Evolutionary conservation across 1,140 invertebrate genomes (phyloP), one percentile per base, ranked within the genome.

Genomic region (Drosophila sp.): DNA sequence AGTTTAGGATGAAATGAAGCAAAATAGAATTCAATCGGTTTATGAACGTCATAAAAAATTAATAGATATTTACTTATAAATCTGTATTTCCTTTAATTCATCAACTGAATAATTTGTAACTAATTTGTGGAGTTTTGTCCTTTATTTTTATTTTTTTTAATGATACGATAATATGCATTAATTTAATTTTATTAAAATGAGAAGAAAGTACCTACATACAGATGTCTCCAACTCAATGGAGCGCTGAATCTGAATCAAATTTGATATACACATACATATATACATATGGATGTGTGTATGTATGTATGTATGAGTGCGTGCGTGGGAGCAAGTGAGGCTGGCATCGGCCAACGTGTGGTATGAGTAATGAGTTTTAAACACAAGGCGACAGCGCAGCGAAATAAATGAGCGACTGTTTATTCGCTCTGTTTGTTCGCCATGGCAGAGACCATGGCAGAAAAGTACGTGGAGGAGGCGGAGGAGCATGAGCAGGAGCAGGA

Each of bases 281-380:
- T 35, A 38, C 32, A 61, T 17, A 17, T 17, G 25, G 6, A 47
- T 47, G 7, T 2, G 1, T 47, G 2, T 47, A 6, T 6, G 17
- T 17, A 25, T 23, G 44, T 47, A 23, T 25, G 6, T 47, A 17
- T 17, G 17, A 17, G 17, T 47, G 44, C 0, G 6, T 47, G 1
- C 44, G 23, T 50, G 44, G 44, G 44, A 50, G 44, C 35, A 30
- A 64, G 33, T 33, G 33, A 44, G 29, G 27, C 30, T 11, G 41
- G n/a, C 29, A 33, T 25, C 25, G 69, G 73, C 74, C 81, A 68
- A 81, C 82, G 50, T 81, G 74, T 78, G 68, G 82, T 76, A 87
- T 85, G 75, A 86, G 82, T 81, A 86, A 85, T 85, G 78, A 58
- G 77, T 70, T 66, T 56, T 8, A 23, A 77, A 61, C 67, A 23